phyloP scores from a whole-genome alignment of 92 coral and sea anemone genomes.

The Parazoanthus atlanticus region DNA sequence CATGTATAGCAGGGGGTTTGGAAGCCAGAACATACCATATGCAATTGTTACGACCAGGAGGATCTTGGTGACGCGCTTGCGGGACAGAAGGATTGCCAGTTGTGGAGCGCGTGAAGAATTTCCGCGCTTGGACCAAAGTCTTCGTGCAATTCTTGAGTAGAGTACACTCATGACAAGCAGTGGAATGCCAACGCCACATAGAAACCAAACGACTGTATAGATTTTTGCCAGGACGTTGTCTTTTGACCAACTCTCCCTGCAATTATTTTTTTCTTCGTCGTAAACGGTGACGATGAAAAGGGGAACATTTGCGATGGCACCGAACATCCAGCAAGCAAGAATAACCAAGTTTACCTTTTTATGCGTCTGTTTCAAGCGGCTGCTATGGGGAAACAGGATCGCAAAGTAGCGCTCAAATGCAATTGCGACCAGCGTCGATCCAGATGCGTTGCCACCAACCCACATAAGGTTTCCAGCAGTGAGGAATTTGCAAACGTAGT shows the following conservation, averaged over 20 bases:
- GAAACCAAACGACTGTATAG: conserved; percentile 56
- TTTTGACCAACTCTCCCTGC: conserved; percentile 53
- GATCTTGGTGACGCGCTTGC: conserved; percentile 54
- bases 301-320: conserved; percentile 50
- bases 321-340: conserved; percentile 51
- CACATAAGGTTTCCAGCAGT: conserved; percentile 69
- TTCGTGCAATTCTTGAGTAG: conserved; percentile 48
- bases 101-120: conserved; percentile 17
- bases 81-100: conserved; percentile 35
- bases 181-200: conserved; percentile 51
- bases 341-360: conserved; percentile 38
- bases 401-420: conserved; percentile 64
- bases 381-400: conserved; percentile 34
- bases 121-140: conserved; percentile 48
- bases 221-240: conserved; percentile 43
- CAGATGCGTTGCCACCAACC: conserved; percentile 69
- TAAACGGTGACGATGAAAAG: conserved; percentile 55
- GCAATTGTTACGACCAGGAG: conserved; percentile 52
- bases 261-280: conserved; percentile 41
- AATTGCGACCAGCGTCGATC: conserved; percentile 49
- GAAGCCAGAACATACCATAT: conserved; percentile 62
- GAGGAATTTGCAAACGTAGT: conserved; percentile 54
- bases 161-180: conserved; percentile 35
- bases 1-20: conserved; percentile 60
- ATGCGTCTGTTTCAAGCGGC: neutral